Evolutionary conservation across 2,113 vertebrate species (phyloP).

Genomic region (Burhinus oedicnemus): DNA sequence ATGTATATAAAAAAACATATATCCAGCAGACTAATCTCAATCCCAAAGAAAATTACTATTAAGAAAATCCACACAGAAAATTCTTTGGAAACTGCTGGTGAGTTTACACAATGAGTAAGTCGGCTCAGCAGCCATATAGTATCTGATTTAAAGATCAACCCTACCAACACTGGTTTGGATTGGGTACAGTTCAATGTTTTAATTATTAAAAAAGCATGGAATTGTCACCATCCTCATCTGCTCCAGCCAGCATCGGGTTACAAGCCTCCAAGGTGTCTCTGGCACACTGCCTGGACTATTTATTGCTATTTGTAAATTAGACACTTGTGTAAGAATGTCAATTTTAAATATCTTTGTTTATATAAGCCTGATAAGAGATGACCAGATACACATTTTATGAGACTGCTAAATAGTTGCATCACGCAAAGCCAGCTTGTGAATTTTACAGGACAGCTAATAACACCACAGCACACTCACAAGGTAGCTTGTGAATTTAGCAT

Average conservation of each 20-base stretch:
- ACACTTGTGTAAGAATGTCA: slow-evolving; percentile 68
- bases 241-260: slow-evolving; percentile 60
- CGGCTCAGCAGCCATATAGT: neutral
- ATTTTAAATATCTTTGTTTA: slow-evolving; percentile 70
- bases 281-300: slow-evolving; percentile 61
- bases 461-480: neutral
- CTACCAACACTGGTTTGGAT: neutral
- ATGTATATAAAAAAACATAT: neutral
- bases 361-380: slow-evolving; percentile 74
- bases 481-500: slow-evolving; percentile 52
- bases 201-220: slow-evolving; percentile 62
- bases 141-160: neutral
- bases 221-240: slow-evolving; percentile 37
- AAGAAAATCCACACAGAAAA: neutral
- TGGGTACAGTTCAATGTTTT: neutral
- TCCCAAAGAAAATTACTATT: neutral
- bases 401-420: slow-evolving; percentile 67
- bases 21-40: neutral
- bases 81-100: neutral
- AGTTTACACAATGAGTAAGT: neutral
- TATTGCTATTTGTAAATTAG: slow-evolving; percentile 79
- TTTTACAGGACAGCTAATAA: slow-evolving; percentile 64
- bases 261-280: slow-evolving; percentile 60
- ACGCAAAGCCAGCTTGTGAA: slow-evolving; percentile 36
- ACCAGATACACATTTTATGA: slow-evolving; percentile 73